Base-by-base conservation (phyloP, 2,888 invertebrate genomes). In the Hedychridium roseum region DNA sequence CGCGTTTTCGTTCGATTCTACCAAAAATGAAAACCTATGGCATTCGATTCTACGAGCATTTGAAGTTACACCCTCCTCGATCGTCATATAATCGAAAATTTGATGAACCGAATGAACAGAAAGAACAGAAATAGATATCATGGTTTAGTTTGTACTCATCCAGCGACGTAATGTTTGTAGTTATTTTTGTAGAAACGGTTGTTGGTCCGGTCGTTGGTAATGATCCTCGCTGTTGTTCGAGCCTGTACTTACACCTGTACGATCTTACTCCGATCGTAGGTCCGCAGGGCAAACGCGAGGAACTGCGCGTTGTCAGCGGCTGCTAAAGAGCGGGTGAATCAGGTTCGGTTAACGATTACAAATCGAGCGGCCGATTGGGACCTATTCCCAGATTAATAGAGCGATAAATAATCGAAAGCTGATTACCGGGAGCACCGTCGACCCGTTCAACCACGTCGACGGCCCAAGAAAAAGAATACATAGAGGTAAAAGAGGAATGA, bases 341-440 rank as follows among this genome's bases (percentile, higher is more conserved):
- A 48, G 51, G 53, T 40, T 43, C 54, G 36, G 66, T 64, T 76
- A 76, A 76, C 76, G 76, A 76, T 76, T 75, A 75, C 73, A 76
- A 76, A 76, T 76, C 57, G 72, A 68, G 55, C 60, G 60, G 50
- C 62, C 66, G 70, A 76, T 76, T 65, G 70, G 71, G 64, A 64
- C 70, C 67, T 67, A 68, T 71, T 71, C 65, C 59, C 57, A 69
- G 70, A 74, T 76, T 75, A 73, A 74, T 73, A 70, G 63, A 64
- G 67, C 68, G 68, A 76, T 76, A 70, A 73, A 76, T 78, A 71
- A 76, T 74, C 69, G 67, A 71, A 74, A 72, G 71, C 68, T 70
- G 71, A 75, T 71, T 73, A 71, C 65, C 64, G 50, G 54, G 54
- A 55, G 59, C 50, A 57, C 40, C 52, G 54, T 44, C 54, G 54